These are phyloP conservation scores for Hedya salicella DNA, from an alignment of 2,888 invertebrate species.

Conservation along the genomic window DNA sequence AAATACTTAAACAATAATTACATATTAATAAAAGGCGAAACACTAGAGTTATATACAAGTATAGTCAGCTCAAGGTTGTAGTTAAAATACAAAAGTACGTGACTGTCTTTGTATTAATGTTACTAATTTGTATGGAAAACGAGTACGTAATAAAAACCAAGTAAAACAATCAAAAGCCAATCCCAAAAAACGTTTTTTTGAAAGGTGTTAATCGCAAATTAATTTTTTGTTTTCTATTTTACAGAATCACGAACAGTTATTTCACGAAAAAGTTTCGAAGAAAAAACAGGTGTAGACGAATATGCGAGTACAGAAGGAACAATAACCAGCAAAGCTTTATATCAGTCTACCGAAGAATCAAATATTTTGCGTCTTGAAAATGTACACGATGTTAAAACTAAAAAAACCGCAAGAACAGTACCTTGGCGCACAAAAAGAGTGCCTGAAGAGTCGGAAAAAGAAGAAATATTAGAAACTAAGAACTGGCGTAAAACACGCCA, in stretches of 20 bases:
- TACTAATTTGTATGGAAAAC: no score
- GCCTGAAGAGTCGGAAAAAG: constrained; percentile 43
- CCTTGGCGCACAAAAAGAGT: constrained; percentile 72
- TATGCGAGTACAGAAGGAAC: constrained; percentile 51
- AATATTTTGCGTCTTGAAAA: constrained; percentile 70
- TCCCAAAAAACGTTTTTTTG: neutral
- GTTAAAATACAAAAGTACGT: no score
- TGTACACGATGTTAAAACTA: constrained; percentile 64
- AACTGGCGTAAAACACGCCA: constrained; percentile 59
- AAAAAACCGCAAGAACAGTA: constrained; percentile 55
- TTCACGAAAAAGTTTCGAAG: constrained; percentile 60
- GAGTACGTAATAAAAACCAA: no score
- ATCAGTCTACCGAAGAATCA: constrained; percentile 72
- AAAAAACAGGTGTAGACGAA: constrained; percentile 60
- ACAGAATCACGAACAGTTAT: constrained; percentile 66
- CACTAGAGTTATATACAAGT: no score
- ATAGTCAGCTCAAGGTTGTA: no score
- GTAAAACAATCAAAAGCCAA: no score
- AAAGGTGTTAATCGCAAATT: neutral
- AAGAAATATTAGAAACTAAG: constrained; percentile 53
- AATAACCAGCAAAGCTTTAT: constrained; percentile 56
- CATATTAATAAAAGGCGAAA: no score
- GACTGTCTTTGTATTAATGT: no score
- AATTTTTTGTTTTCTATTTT: constrained; percentile 52
- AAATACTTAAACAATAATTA: no score